Evolutionary conservation across 2,888 invertebrate species (phyloP).

Genomic region (Fissipunctia ypsillon): DNA sequence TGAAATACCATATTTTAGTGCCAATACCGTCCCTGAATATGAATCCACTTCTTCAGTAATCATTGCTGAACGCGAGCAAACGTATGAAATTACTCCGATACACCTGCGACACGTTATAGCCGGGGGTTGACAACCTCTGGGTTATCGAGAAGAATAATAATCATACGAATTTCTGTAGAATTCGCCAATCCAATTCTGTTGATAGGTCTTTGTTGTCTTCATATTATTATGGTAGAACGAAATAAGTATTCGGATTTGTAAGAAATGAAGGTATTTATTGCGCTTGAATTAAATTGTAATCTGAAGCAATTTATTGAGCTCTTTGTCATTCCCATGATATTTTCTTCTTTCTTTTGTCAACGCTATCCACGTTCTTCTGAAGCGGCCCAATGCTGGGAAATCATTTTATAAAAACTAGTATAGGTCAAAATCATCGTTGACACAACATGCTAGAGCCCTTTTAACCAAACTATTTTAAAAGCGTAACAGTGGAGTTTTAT

Average conservation of each 20-base stretch:
- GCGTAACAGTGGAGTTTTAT: too few species aligned
- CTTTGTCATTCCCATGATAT: neutral
- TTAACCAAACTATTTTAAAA: too few species aligned
- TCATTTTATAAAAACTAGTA: neutral
- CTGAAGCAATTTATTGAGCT: neutral
- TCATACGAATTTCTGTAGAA: constrained; percentile 19
- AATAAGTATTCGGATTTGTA: neutral
- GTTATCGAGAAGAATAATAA: constrained; percentile 42
- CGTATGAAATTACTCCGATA: constrained; percentile 48
- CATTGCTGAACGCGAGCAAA: constrained; percentile 41
- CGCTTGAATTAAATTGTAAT: neutral
- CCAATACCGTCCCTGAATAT: constrained; percentile 42
- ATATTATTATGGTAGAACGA: neutral
- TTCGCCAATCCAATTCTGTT: constrained; percentile 26
- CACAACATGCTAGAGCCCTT: too few species aligned
- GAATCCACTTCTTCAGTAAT: constrained; percentile 51
- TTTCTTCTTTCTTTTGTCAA: neutral
- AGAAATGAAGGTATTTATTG: neutral
- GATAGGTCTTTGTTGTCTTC: constrained; percentile 42
- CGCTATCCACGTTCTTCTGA: neutral
- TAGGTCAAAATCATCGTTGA: neutral
- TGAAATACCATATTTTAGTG: constrained; percentile 47
- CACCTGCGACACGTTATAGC: constrained; percentile 54
- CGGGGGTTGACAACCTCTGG: constrained; percentile 42
- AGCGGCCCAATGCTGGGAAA: neutral